Percentiles rank a stretch among this genome's conserved stretches.
Conservation (phyloP, 2,797 vertebrate species). For the Anguilla marmorata region DNA sequence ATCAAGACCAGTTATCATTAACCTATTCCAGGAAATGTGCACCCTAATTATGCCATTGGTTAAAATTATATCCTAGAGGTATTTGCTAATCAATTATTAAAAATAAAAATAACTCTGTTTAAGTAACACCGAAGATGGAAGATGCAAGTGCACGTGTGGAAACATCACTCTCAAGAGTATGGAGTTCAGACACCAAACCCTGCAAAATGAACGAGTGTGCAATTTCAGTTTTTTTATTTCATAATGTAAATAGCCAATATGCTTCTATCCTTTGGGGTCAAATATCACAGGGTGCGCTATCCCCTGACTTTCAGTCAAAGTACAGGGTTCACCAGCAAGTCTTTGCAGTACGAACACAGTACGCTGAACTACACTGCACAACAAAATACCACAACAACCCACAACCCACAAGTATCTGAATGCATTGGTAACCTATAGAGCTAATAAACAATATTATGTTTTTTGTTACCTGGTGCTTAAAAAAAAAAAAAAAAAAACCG, state of each 20-base stretch:
- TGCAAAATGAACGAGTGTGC: neutral
- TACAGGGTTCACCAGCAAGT: neutral
- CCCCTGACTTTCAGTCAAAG: neutral
- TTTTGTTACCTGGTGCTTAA: too few species aligned
- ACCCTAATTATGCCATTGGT: neutral
- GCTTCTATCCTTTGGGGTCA: neutral
- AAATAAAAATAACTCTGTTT: neutral
- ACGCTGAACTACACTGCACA: neutral
- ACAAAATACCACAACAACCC: too few species aligned
- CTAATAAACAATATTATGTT: too few species aligned
- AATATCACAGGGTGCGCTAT: neutral
- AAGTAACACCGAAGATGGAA: neutral
- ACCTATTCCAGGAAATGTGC: neutral
- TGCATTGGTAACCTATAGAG: too few species aligned
- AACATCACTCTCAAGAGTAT: neutral
- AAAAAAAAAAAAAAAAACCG: too few species aligned
- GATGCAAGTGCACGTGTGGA: too few species aligned
- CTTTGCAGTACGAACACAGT: neutral
- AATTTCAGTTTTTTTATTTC: slow-evolving; percentile 1
- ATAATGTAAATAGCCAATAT: neutral
- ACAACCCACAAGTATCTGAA: too few species aligned
- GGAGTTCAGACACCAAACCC: neutral
- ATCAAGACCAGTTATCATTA: neutral
- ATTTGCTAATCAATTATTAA: neutral
- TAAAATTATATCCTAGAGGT: neutral